A percentile compares a stretch with the other conserved stretches of the same genome.
These are phyloP conservation scores for Porites australiensis DNA, from an alignment of 64 coral and sea anemone genomes.

Conservation along the genomic window DNA sequence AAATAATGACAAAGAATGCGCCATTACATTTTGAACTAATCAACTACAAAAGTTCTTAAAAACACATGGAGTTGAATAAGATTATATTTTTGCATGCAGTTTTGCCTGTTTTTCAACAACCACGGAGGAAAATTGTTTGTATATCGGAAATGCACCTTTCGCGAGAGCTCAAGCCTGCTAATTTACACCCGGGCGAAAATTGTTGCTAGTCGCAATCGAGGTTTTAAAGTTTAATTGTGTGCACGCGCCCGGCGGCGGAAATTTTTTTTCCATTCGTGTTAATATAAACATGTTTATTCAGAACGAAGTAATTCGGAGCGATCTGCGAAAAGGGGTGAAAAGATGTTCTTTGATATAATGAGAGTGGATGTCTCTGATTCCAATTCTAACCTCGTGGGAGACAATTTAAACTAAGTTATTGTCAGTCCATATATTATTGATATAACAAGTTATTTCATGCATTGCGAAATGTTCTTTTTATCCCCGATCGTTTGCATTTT, in stretches of 20 bases:
- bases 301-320: conserved; percentile 9
- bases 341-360: not conserved
- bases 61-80: not conserved
- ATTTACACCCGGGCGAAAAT: not conserved
- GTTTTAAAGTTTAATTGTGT: conserved; percentile 19
- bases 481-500: not conserved
- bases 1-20: conserved; percentile 8
- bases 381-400: not conserved
- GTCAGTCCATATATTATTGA: not conserved
- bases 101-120: not conserved
- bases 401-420: conserved; percentile 37
- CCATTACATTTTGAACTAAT: not conserved
- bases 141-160: not conserved
- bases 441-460: conserved; percentile 1
- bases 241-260: too few species aligned
- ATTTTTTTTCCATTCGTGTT: not conserved
- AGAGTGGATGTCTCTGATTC: not conserved
- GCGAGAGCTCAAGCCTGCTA: not conserved
- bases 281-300: not conserved
- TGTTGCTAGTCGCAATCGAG: not conserved
- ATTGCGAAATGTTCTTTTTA: not conserved
- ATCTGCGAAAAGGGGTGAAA: not conserved
- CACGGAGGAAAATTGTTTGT: not conserved
- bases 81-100: not conserved
- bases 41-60: not conserved